Conservation (phyloP, 2,113 vertebrate species). For the Poecilia latipinna region DNA sequence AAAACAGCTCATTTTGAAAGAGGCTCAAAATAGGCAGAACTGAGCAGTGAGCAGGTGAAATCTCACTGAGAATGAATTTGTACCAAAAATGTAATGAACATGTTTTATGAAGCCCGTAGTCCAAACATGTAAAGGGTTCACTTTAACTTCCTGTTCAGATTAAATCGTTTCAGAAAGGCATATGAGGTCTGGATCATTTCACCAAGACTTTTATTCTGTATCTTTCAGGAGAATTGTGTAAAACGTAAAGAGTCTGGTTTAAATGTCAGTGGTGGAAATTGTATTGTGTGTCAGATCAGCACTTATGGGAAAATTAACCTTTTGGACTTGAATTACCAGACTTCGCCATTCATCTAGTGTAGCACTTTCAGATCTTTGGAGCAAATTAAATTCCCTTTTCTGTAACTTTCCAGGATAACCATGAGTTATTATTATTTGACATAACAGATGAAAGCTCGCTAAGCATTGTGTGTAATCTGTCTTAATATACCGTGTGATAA, state of each 20-base stretch:
- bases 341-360: conserved; percentile 33
- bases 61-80: too few relatives aligned
- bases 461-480: conserved; percentile 60
- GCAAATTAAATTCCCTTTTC: conserved; percentile 34
- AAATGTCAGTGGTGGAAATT: conserved; percentile 64
- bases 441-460: conserved; percentile 41
- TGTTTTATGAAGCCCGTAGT: too few relatives aligned
- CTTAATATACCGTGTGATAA: conserved; percentile 58
- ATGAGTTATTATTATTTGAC: conserved; percentile 54
- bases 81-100: too few relatives aligned
- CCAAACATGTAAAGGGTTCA: too few relatives aligned
- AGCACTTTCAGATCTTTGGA: conserved; percentile 27
- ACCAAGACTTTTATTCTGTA: not conserved
- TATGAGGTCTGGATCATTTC: too few relatives aligned
- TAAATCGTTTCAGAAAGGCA: not conserved
- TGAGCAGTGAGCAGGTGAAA: too few relatives aligned
- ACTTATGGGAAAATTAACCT: conserved; percentile 63
- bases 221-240: conserved; percentile 21
- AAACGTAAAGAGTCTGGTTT: conserved; percentile 43
- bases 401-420: conserved; percentile 44
- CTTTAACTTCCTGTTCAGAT: not conserved
- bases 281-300: conserved; percentile 47
- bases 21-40: too few relatives aligned
- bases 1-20: too few relatives aligned
- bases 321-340: conserved; percentile 42